A percentile compares a stretch with the other conserved stretches of the same genome.
Evolutionary conservation across 2,797 vertebrate genomes (phyloP).

Genomic region (Poeciliopsis presidionis): DNA sequence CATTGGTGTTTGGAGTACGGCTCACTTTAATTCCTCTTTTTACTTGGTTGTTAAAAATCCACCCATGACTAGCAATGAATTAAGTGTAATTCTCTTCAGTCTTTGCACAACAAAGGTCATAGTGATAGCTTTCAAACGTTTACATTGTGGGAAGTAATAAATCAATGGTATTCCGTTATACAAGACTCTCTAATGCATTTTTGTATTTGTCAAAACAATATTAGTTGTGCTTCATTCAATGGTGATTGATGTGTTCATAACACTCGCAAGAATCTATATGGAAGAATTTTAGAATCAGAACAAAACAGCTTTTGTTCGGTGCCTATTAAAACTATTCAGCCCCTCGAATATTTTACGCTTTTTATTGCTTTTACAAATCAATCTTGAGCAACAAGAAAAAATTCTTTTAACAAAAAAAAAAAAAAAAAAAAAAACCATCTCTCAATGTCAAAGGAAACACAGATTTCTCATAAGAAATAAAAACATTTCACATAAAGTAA

Average conservation of each 20-base stretch:
- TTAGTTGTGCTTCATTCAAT: constrained; percentile 5
- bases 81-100: not conserved
- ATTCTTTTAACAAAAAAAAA: not conserved
- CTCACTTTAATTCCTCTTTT: constrained; percentile 16
- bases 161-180: not conserved
- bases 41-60: constrained; percentile 20
- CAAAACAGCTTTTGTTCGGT: not conserved
- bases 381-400: not conserved
- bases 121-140: not conserved
- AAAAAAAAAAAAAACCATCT: not conserved
- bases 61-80: not conserved
- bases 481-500: not conserved
- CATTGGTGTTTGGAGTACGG: constrained; percentile 34
- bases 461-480: not conserved
- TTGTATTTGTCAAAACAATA: constrained; percentile 10
- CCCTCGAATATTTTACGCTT: not conserved
- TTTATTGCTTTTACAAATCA: not conserved
- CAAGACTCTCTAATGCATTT: not conserved
- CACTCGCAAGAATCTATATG: not conserved
- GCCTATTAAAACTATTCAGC: not conserved
- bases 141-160: not conserved
- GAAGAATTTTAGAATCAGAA: not conserved
- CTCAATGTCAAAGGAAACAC: not conserved
- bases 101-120: not conserved
- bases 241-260: not conserved